Evolutionary conservation across 2,888 invertebrate species (phyloP), one percentile per base, ranked within the genome.

Genomic region (Unio delphinus): DNA sequence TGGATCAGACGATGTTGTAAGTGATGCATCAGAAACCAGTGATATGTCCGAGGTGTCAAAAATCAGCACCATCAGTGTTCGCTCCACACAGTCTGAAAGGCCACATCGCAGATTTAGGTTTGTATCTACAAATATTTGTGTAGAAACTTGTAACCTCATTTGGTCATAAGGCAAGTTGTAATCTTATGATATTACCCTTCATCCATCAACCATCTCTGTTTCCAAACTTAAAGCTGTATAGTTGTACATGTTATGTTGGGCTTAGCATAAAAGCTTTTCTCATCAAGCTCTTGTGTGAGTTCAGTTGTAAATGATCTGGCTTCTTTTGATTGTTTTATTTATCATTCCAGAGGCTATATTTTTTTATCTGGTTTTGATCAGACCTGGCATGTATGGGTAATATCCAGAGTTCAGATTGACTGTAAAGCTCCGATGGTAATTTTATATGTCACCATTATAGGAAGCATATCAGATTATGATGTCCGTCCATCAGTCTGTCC

Each of bases 81-180:
- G 96, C 91, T 97, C 97, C 85, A 98, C 97, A 81, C 97, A 97
- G 92, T 96, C 96, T 75, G 98, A 97, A 91, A 92, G 96, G 85
- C 97, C 97, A 34, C 92, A 95, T 79, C 95, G 95, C 74, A 90
- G 89, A 79, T 84, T 90, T 70, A 90, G 90, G 90, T 90, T 75
- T 62, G 70, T 62, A 15, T 63, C 11, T 61, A 15, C 26, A 30
- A 0, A 61, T 61, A 4, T 20, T 7, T 58, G 18, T 11, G 28
- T 11, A 30, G 20, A n/a, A 23, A 62, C 11, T 28, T 62, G 18
- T 26, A n/a, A 30, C 30, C 34, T 26, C 62, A 8, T 30, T 11
- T n/a, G 20, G 11, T 62, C 28, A 20, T 23, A 26, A 26, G 30
- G 15, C 62, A 62, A 15, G 11, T n/a, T n/a, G n/a, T 28, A 62